Evolutionary conservation across 2,113 vertebrate species (phyloP).

Genomic region (Hipposideros armiger): DNA sequence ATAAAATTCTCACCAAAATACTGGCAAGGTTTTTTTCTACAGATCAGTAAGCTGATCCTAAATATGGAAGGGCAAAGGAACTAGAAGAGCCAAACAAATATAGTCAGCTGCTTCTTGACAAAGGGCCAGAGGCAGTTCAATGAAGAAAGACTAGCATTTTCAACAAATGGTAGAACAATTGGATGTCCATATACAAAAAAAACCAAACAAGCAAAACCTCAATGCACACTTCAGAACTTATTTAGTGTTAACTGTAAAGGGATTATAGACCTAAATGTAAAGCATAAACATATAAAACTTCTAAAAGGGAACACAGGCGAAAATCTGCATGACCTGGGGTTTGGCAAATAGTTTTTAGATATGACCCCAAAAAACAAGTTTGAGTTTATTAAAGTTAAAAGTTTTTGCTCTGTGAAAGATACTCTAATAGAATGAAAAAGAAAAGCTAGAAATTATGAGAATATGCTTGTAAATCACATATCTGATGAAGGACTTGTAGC

Average conservation of each 20-base stretch:
- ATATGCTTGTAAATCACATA: neutral
- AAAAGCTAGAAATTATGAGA: neutral
- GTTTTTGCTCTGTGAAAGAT: neutral
- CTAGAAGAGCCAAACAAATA: neutral
- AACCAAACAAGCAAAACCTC: neutral
- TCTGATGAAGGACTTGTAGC: neutral
- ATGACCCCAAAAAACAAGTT: neutral
- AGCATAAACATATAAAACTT: neutral
- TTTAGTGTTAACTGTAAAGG: neutral
- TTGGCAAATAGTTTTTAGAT: neutral
- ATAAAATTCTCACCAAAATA: neutral
- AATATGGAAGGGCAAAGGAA: neutral
- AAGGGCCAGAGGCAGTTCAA: neutral
- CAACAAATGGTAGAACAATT: neutral
- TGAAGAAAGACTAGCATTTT: neutral
- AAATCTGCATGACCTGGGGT: neutral
- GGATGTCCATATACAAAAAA: neutral
- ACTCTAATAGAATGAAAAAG: neutral
- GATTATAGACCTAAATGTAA: neutral
- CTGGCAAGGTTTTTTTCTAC: neutral
- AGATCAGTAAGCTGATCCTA: neutral
- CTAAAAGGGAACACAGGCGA: neutral
- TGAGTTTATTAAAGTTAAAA: neutral
- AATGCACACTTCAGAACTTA: neutral
- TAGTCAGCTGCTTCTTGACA: neutral